Evolutionary conservation across 92 coral and sea anemone genomes (phyloP), one percentile per base, ranked within the genome.

Genomic region (Galaxea fascicularis): DNA sequence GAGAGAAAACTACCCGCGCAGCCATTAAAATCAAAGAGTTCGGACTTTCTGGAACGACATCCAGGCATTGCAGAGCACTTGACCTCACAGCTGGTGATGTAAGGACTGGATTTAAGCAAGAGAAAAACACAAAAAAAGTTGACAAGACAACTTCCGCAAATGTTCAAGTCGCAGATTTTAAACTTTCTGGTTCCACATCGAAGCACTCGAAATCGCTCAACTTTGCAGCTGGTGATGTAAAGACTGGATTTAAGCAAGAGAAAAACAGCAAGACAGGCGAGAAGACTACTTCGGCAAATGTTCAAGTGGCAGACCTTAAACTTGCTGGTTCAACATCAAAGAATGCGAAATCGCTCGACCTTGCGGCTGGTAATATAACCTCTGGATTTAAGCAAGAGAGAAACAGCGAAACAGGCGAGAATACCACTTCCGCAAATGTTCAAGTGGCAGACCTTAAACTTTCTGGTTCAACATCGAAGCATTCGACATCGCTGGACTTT

Each of bases 31-130:
- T 35, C 46, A 64, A 28, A 66, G 89, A 77, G 11, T 8, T 83
- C 8, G 75, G 25, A 54, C 10, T 84, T 60, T 47, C 85, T 54
- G 89, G 69, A 16, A 51, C 91, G 12, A 88, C 74, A 46, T 88
- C 91, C 4, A 26, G 49, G 60, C 18, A 73, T 73, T 47, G 16
- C 9, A 73, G 17, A 47, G 28, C 77, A 12, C 8, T 73, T 15
- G 60, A 84, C 18, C 41, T 73, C 8, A 4, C 63, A 62, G 87
- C 87, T 13, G 79, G 79, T 26, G 71, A 79, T 63, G 3, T 79
- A 0, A 69, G 64, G 15, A 62, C 71, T 39, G 71, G 84, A 44
- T 26, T 79, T 46, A 79, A 79, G 44, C 57, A 15, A 62, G 72
- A 58, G 60, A 79, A 30, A 41, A 52, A 79, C 45, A 69, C 44